These are phyloP conservation scores for Urophycis tenuis DNA, from an alignment of 2,797 vertebrate genomes.

Conservation along the genomic window DNA sequence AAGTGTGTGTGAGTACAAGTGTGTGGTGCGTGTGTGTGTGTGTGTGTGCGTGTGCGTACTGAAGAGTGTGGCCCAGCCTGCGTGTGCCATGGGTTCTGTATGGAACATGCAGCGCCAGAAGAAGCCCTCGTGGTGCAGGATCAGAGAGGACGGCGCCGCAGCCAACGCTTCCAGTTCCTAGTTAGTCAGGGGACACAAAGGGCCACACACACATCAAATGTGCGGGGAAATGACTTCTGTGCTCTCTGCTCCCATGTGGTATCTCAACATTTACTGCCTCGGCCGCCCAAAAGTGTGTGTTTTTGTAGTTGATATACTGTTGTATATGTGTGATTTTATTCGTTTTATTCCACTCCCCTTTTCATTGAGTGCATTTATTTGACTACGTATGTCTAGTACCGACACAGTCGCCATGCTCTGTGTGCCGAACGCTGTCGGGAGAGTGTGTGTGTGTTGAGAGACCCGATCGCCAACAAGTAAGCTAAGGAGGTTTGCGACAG, in stretches of 20 bases:
- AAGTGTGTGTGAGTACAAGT: not conserved
- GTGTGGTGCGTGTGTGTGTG: not conserved
- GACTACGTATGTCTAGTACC: too few species aligned
- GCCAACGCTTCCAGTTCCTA: conserved; percentile 1
- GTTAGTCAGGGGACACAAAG: conserved; percentile 28
- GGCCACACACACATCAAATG: not conserved
- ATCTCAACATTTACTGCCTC: not conserved
- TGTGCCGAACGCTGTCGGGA: not conserved
- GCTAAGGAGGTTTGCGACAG: not conserved
- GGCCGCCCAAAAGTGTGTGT: not conserved
- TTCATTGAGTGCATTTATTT: too few species aligned
- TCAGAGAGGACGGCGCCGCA: conserved; percentile 36
- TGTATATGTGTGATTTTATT: too few species aligned
- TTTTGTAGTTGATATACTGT: too few species aligned
- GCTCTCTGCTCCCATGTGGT: not conserved
- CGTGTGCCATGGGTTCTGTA: conserved; percentile 64
- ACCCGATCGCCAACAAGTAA: not conserved
- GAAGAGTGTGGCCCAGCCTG: conserved; percentile 77
- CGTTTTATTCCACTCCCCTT: too few species aligned
- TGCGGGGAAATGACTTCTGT: not conserved
- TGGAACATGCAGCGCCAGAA: conserved; percentile 82
- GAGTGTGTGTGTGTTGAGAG: not conserved
- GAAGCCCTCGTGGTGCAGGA: conserved; percentile 82
- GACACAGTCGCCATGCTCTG: not conserved
- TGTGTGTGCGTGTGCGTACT: conserved; percentile 64